Conservation (phyloP, 2,797 vertebrate genomes). For the Alcedo atthis region DNA sequence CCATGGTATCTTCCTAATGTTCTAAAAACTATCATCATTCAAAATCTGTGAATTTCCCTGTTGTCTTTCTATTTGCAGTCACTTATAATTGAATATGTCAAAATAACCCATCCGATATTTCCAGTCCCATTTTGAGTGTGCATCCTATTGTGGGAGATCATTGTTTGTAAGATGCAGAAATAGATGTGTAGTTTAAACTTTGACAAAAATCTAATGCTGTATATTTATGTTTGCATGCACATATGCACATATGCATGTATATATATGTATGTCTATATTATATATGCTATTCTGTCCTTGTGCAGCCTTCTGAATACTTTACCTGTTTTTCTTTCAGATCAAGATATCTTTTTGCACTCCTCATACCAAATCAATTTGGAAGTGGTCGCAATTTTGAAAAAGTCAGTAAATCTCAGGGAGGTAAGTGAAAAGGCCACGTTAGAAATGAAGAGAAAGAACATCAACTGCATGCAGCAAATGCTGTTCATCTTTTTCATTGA, state of each 20-base stretch:
- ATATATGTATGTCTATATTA: neutral
- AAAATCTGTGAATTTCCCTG: no score
- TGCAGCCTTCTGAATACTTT: neutral
- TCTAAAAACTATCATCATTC: no score
- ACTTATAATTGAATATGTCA: no score
- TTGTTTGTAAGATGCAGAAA: no score
- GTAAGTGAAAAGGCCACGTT: neutral
- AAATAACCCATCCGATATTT: no score
- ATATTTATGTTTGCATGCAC: neutral
- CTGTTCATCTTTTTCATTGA: neutral
- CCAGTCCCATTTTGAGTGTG: no score
- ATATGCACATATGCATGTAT: rapidly evolving
- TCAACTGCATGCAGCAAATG: neutral
- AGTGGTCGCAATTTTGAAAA: neutral
- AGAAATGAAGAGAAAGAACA: neutral
- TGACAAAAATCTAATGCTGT: no score
- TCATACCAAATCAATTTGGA: neutral
- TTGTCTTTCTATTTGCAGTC: no score
- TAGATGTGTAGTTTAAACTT: no score
- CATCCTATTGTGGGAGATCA: no score
- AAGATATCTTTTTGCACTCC: neutral
- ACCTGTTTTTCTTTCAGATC: neutral
- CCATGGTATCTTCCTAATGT: no score
- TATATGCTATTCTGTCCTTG: neutral
- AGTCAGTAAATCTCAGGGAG: neutral